Percentiles rank a stretch among this genome's conserved stretches.
Evolutionary conservation across 1,140 invertebrate species (phyloP).

Genomic region (Anadara kagoshimensis): DNA sequence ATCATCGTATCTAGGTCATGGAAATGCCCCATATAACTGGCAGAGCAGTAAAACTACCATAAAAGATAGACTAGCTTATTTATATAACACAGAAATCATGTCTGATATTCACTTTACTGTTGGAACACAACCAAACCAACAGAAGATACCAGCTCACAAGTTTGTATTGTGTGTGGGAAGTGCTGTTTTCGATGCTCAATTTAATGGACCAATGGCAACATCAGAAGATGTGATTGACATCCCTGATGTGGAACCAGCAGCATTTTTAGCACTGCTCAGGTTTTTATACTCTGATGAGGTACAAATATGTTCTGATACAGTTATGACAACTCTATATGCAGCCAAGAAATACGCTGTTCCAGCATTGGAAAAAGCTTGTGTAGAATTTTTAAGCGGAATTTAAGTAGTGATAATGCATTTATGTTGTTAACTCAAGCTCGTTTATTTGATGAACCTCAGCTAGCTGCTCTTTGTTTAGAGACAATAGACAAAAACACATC

Average conservation of each 20-base stretch:
- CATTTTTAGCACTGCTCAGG: slow-evolving; percentile 76
- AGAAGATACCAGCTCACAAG: slow-evolving; percentile 88
- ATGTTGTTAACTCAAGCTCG: slow-evolving; percentile 86
- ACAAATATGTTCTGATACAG: slow-evolving; percentile 89
- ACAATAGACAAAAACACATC: slow-evolving; percentile 90
- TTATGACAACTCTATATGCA: slow-evolving; percentile 90
- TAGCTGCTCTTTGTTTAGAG: slow-evolving; percentile 87
- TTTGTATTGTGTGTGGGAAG: slow-evolving; percentile 88
- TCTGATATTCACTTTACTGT: slow-evolving; percentile 84
- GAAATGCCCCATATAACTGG: slow-evolving; percentile 69
- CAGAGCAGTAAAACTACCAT: slow-evolving; percentile 80
- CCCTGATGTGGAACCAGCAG: slow-evolving; percentile 88
- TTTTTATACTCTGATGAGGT: slow-evolving; percentile 91
- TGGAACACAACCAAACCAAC: slow-evolving; percentile 78
- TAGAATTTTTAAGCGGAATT: slow-evolving; percentile 88
- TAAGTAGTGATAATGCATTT: slow-evolving; percentile 90
- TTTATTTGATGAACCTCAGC: slow-evolving; percentile 86
- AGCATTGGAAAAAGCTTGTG: slow-evolving; percentile 87
- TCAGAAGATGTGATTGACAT: slow-evolving; percentile 85
- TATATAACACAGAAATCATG: slow-evolving; percentile 88
- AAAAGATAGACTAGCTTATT: slow-evolving; percentile 84
- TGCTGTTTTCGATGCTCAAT: slow-evolving; percentile 92
- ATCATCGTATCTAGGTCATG: slow-evolving; percentile 49
- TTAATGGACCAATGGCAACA: slow-evolving; percentile 83
- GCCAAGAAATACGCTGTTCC: slow-evolving; percentile 92